A percentile compares a stretch with the other conserved stretches of the same genome.
phyloP scores from a whole-genome alignment of 2,113 vertebrate species.

The Apaloderma vittatum region DNA sequence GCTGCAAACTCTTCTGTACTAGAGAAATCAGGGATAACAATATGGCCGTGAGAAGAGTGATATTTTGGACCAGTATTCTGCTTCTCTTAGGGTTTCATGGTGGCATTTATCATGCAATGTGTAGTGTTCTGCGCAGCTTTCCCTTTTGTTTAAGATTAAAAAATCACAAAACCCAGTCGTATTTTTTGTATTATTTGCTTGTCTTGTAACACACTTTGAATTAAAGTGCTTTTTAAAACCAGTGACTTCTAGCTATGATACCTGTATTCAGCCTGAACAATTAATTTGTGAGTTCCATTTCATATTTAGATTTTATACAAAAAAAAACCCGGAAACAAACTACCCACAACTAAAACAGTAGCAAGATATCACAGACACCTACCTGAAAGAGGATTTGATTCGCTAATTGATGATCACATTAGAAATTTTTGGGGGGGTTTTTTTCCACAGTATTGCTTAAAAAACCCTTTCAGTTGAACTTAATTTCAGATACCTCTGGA shows the following conservation, averaged over 20 bases:
- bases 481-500: background rate
- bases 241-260: background rate
- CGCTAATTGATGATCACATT: background rate
- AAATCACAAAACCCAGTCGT: conserved; percentile 17
- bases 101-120: conserved; percentile 30
- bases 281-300: background rate
- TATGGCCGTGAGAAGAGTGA: background rate
- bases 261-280: background rate
- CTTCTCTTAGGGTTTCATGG: conserved; percentile 23
- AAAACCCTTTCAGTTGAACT: background rate
- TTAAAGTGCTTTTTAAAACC: conserved; percentile 9
- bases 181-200: conserved; percentile 52
- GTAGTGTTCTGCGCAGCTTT: background rate
- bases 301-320: background rate
- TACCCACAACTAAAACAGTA: too few species aligned
- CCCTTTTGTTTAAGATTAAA: conserved; percentile 44
- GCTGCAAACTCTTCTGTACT: background rate
- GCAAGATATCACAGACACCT: background rate
- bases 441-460: background rate
- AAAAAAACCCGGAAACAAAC: background rate
- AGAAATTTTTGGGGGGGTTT: background rate
- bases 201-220: conserved; percentile 28
- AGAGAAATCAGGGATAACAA: background rate
- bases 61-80: conserved; percentile 7
- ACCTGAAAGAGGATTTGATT: background rate